Conservation (phyloP, 2,797 vertebrate genomes). For the Falco berigora region DNA sequence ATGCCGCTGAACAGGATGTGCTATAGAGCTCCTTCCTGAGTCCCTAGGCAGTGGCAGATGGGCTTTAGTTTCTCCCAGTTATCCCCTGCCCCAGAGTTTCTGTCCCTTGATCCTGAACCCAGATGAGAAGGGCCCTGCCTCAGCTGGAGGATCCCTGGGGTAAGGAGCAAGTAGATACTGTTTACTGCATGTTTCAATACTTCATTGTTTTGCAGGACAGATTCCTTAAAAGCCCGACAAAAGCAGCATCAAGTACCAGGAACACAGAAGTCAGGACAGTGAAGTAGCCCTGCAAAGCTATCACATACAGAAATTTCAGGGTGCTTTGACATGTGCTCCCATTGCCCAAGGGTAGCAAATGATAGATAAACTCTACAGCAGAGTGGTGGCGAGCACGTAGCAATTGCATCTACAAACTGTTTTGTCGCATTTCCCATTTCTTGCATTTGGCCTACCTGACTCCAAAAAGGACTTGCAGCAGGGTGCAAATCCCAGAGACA, state of each 20-base stretch:
- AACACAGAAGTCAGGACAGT: neutral
- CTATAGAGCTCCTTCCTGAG: neutral
- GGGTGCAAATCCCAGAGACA: conserved; percentile 90
- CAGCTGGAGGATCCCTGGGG: neutral
- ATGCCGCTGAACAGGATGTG: fast-evolving
- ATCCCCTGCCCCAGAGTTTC: neutral
- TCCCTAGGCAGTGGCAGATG: neutral
- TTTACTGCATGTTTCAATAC: neutral
- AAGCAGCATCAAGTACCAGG: neutral
- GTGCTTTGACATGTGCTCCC: neutral
- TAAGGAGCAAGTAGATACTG: neutral
- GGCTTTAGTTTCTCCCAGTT: neutral
- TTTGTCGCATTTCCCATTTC: neutral
- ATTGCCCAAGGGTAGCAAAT: neutral
- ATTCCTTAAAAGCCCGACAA: neutral
- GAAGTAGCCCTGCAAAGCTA: neutral
- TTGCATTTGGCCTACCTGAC: conserved; percentile 80
- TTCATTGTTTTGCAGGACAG: neutral
- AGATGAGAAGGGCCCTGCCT: neutral
- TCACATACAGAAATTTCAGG: neutral
- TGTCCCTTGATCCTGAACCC: neutral
- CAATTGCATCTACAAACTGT: neutral
- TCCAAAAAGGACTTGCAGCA: conserved; percentile 91
- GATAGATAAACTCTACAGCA: neutral
- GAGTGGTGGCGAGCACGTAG: neutral